Evolutionary conservation across 2,888 invertebrate species (phyloP).

Genomic region (Seira ritae): DNA sequence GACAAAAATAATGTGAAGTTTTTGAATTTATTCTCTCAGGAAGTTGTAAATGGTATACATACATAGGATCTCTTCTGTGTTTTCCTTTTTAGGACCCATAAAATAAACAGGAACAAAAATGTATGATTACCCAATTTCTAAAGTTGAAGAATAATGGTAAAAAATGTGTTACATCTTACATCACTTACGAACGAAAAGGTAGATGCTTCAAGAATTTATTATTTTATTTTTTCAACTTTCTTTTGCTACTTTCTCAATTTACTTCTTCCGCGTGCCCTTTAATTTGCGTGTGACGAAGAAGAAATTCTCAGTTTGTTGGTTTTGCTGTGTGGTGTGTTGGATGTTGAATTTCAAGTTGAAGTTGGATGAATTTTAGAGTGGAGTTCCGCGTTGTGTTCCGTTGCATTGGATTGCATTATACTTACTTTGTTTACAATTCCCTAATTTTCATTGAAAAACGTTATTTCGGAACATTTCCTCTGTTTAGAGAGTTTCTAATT

Average conservation of each 20-base stretch:
- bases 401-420: too few species aligned
- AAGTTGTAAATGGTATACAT: neutral
- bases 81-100: slow-evolving; percentile 5
- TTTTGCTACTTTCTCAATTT: neutral
- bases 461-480: too few species aligned
- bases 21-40: neutral
- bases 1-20: neutral
- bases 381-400: too few species aligned
- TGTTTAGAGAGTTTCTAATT: too few species aligned
- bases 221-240: neutral
- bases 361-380: too few species aligned
- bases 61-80: neutral
- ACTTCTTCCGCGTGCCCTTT: neutral
- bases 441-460: too few species aligned
- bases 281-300: neutral
- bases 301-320: neutral
- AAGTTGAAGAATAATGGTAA: neutral
- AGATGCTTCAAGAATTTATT: neutral
- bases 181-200: neutral
- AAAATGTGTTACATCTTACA: neutral
- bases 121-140: neutral
- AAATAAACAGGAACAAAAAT: slow-evolving; percentile 11
- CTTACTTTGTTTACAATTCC: too few species aligned
- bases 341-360: neutral
- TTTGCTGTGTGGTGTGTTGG: neutral